phyloP scores from a whole-genome alignment of 2,888 invertebrate species.

The Prostheceraeus crozeri region DNA sequence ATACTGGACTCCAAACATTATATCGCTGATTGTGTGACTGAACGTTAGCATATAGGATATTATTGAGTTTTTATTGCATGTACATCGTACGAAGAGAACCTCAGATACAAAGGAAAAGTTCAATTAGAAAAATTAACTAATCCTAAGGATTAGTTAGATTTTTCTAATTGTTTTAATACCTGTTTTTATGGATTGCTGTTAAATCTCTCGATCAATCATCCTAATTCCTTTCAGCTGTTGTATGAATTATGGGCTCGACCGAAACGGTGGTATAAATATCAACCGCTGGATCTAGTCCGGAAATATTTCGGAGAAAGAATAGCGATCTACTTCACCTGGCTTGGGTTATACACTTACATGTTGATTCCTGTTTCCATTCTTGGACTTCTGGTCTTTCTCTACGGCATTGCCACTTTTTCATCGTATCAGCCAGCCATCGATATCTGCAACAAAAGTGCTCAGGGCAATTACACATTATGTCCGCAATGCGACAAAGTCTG shows the following conservation, averaged over 20 bases:
- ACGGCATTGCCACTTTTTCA: constrained; percentile 59
- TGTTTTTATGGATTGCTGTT: too few relatives aligned
- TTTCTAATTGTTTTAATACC: too few relatives aligned
- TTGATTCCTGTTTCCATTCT: constrained; percentile 61
- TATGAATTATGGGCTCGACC: constrained; percentile 88
- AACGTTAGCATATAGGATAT: too few relatives aligned
- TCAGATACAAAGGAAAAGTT: too few relatives aligned
- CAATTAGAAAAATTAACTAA: too few relatives aligned
- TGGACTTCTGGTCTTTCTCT: constrained; percentile 61
- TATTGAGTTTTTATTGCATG: too few relatives aligned
- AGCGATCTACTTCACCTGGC: constrained; percentile 62
- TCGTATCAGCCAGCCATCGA: too few relatives aligned
- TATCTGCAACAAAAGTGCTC: constrained; percentile 57
- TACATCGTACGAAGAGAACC: too few relatives aligned
- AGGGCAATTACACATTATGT: constrained; percentile 59
- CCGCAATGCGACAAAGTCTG: constrained; percentile 61
- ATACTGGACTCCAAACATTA: too few relatives aligned
- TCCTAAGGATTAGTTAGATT: too few relatives aligned
- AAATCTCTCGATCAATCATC: too few relatives aligned
- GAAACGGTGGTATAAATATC: constrained; percentile 78
- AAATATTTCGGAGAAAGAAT: constrained; percentile 63
- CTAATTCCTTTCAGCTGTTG: constrained; percentile 66
- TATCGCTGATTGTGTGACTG: too few relatives aligned
- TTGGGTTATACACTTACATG: constrained; percentile 62
- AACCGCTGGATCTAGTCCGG: constrained; percentile 75